A percentile compares a stretch with the other conserved stretches of the same genome.
Evolutionary conservation across 2,888 invertebrate species (phyloP).

Genomic region (Hirtodrosophila trivittata): DNA sequence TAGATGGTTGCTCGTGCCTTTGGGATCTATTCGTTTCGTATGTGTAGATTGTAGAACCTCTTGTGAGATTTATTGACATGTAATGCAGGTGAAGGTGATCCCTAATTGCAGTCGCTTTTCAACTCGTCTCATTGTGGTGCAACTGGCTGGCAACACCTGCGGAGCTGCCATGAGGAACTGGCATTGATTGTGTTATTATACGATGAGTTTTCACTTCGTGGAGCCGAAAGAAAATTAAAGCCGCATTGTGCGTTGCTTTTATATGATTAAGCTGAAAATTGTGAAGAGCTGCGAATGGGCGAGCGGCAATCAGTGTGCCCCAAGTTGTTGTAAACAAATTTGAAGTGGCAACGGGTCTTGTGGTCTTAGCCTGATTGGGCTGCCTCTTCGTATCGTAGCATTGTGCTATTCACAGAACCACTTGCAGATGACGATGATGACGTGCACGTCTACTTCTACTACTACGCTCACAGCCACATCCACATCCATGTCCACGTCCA

Average conservation of each 20-base stretch:
- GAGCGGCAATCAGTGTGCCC: slow-evolving; percentile 56
- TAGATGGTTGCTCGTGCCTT: no score
- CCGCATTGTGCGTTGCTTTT: slow-evolving; percentile 55
- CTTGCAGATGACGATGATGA: slow-evolving; percentile 27
- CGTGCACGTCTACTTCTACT: no score
- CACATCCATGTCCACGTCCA: no score
- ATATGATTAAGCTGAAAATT: slow-evolving; percentile 61
- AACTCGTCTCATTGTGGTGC: no score
- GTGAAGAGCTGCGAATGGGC: slow-evolving; percentile 24
- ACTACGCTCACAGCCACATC: no score
- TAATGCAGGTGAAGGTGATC: no score
- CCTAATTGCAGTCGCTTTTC: no score
- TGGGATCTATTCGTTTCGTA: no score
- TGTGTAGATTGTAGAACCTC: no score
- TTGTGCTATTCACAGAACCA: slow-evolving; percentile 9
- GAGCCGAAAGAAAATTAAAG: slow-evolving; percentile 61
- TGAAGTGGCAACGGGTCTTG: slow-evolving; percentile 57
- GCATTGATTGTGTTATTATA: slow-evolving; percentile 68
- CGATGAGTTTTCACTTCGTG: slow-evolving; percentile 68
- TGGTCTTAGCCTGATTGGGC: slow-evolving; percentile 54
- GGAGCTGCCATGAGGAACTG: no score
- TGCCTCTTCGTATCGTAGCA: slow-evolving; percentile 12
- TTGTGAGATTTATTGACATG: no score
- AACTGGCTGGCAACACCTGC: no score
- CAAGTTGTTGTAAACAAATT: slow-evolving; percentile 70